Conservation (phyloP, 2,888 invertebrate species). For the Metellina segmentata region DNA sequence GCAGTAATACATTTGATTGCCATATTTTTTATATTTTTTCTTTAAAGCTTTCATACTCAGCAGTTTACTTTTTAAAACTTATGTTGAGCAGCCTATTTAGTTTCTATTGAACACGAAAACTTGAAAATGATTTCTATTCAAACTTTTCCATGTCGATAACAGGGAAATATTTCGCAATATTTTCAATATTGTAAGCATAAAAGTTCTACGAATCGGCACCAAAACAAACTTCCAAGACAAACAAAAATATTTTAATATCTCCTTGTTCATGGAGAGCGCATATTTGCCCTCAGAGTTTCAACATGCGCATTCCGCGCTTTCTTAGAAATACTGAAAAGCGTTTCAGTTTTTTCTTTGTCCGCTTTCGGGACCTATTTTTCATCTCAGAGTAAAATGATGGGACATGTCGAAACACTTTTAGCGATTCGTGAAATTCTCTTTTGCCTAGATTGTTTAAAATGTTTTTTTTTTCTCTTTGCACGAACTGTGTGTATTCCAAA, state of each 20-base stretch:
- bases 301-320: not conserved
- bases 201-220: not conserved
- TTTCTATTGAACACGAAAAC: not conserved
- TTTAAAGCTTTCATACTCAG: too few relatives aligned
- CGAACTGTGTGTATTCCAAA: not conserved
- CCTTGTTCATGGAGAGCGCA: not conserved
- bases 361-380: slow-evolving; percentile 27
- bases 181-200: not conserved
- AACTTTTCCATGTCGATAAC: not conserved
- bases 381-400: slow-evolving; percentile 41
- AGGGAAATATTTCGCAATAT: not conserved
- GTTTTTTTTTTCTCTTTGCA: slow-evolving; percentile 11
- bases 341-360: not conserved
- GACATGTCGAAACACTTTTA: slow-evolving; percentile 41
- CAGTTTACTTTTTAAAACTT: not conserved
- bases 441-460: slow-evolving; percentile 38
- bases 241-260: not conserved
- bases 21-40: too few relatives aligned
- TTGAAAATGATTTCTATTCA: not conserved
- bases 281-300: not conserved
- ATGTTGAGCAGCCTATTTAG: not conserved
- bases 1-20: too few relatives aligned
- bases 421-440: slow-evolving; percentile 18
- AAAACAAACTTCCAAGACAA: not conserved
- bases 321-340: not conserved